Base-by-base conservation (phyloP, 2,797 vertebrate species). In the Coranthus polyacanthus region DNA sequence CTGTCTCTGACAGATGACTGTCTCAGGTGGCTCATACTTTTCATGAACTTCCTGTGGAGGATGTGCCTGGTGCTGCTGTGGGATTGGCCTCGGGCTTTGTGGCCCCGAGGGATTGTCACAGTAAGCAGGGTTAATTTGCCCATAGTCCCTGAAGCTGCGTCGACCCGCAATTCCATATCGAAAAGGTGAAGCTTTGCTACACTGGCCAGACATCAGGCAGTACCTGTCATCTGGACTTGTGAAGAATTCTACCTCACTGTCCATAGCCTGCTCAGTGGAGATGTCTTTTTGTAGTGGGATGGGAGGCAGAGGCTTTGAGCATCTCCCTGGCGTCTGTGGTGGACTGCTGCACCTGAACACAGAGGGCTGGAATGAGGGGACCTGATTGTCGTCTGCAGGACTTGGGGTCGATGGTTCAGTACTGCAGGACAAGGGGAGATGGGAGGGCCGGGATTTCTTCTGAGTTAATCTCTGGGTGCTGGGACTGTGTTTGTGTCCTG, bases 71-170 rank as follows among this genome's bases (percentile, higher is more conserved):
- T 82, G 76, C 18, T 75, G 83, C 52, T 85, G 68, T 57, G 72
- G 82, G 20, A 67, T 37, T 42, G 86, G 54, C 72, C 68, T 76
- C 36, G 82, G 26, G 70, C 76, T 11, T 61, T 83, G 76, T 0
- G 85, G 84, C 38, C 80, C 83, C 62, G 90, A 75, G 2, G 95
- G 92, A 6, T 95, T 89, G 5, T 98, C 97, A 0, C 95, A 95
- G 69, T 98, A 99, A 0, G 96, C 98, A 0, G 95, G 95, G 79
- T 99, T 99, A 79, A 98, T 95, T 65, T 96, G 95, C 50, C 97
- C 98, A 0, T 93, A 95, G 51, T 94, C 94, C 47, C 95, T 91
- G 72, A 98, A 96, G 91, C 98, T 98, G 58, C 95, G 91, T 26
- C 94, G 89, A 70, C 92, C 90, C 0, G 93, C 92, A 57, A 72